Conservation (phyloP, 2,113 vertebrate species). For the Hemicordylus capensis region DNA sequence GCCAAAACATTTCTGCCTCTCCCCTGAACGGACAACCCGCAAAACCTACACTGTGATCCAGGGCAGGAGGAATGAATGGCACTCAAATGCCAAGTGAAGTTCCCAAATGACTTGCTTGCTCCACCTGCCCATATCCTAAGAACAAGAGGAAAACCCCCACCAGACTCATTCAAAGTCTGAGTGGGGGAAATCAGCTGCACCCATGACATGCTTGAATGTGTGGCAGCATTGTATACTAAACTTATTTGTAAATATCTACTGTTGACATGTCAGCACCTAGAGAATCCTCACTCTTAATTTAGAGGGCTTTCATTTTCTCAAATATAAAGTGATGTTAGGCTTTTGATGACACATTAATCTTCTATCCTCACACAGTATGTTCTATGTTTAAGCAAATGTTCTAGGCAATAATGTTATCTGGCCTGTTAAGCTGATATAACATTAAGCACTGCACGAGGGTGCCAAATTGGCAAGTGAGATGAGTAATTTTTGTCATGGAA, state of each 20-base stretch:
- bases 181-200: too few relatives aligned
- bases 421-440: conserved; percentile 52
- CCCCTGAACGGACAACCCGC: too few relatives aligned
- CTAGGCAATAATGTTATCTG: conserved; percentile 25
- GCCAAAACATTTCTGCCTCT: too few relatives aligned
- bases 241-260: not conserved
- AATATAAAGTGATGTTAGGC: not conserved
- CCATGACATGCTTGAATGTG: too few relatives aligned
- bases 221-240: not conserved
- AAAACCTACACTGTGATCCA: too few relatives aligned
- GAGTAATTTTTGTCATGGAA: conserved; percentile 44
- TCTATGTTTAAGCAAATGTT: conserved; percentile 43
- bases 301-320: not conserved
- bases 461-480: conserved; percentile 50
- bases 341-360: conserved; percentile 9
- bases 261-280: not conserved
- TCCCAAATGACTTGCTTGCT: too few relatives aligned
- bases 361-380: not conserved
- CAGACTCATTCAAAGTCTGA: too few relatives aligned
- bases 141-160: too few relatives aligned
- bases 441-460: conserved; percentile 42
- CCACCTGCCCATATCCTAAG: too few relatives aligned
- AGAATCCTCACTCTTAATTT: not conserved
- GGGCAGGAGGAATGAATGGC: too few relatives aligned
- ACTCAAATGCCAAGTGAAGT: too few relatives aligned